phyloP scores from a whole-genome alignment of 92 coral and sea anemone species.

The Phenganax marumi region DNA sequence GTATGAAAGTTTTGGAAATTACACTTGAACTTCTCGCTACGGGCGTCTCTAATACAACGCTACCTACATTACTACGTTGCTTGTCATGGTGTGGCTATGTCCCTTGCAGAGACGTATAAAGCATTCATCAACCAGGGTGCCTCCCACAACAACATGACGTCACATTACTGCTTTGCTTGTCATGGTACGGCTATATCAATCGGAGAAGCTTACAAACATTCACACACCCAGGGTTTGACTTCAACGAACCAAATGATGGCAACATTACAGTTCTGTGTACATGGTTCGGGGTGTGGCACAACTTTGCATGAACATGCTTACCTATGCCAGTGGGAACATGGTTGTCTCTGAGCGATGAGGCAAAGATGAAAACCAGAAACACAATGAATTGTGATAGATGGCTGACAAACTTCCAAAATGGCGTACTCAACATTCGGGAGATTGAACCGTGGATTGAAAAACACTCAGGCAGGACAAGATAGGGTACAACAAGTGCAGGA shows the following conservation, averaged over 20 bases:
- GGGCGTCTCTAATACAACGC: too few relatives aligned
- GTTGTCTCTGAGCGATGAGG: slow-evolving; percentile 64
- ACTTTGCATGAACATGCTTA: slow-evolving; percentile 34
- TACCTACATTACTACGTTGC: neutral
- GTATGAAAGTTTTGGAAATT: neutral
- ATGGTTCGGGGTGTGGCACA: too few relatives aligned
- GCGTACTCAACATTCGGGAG: slow-evolving; percentile 58
- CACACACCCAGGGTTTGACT: neutral
- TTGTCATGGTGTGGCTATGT: neutral
- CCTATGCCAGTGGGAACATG: slow-evolving; percentile 60
- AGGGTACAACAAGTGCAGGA: slow-evolving; percentile 63
- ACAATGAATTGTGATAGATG: slow-evolving; percentile 63
- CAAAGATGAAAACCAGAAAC: slow-evolving; percentile 61
- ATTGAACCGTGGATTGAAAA: too few relatives aligned
- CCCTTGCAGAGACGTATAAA: too few relatives aligned
- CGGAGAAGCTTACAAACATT: too few relatives aligned
- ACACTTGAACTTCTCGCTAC: too few relatives aligned
- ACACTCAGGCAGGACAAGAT: slow-evolving; percentile 56
- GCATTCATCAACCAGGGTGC: too few relatives aligned
- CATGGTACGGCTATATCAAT: too few relatives aligned
- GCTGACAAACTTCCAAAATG: slow-evolving; percentile 71
- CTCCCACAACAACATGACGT: too few relatives aligned
- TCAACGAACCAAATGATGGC: too few relatives aligned
- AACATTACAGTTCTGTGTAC: too few relatives aligned
- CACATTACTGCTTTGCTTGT: too few relatives aligned